Evolutionary conservation across 2,888 invertebrate genomes (phyloP), one percentile per base, ranked within the genome.

Genomic region (Sycophila texana): DNA sequence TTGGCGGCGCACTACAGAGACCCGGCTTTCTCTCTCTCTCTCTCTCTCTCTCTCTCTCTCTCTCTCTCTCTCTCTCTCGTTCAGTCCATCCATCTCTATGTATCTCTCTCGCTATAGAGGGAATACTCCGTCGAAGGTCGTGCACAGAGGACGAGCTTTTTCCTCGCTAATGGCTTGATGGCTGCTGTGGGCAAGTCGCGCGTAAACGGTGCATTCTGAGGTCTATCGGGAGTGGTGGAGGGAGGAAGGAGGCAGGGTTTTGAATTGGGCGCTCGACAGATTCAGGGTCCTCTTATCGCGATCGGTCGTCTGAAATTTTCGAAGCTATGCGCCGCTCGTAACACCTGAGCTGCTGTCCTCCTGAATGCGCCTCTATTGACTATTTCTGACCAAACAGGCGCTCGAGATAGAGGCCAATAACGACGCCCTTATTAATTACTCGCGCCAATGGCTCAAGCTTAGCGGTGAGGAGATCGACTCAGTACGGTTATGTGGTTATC

Each of bases 341-440:
- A 16, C n/a, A 2, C 16, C 14, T n/a, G 60, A 26, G 30, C 39
- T 14, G 16, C n/a, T 63, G 10, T 39, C 13, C 20, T 68, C 57
- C 65, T 66, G 16, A 18, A 18, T 20, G n/a, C 57, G 5, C 66
- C 22, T 18, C 13, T 14, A n/a, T 39, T 18, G 18, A 30, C 20
- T 3, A 26, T 12, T 1, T 13, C 55, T 22, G 51, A 18, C 13
- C 68, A 16, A n/a, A 20, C 39, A 39, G 30, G 39, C 18, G 18
- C 22, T 13, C 13, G 16, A 1, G 18, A 53, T 22, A 39, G 57
- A 39, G 14, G 18, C 68, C 68, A 68, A 57, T 68, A 68, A 68
- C 68, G 68, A 68, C 68, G 68, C 18, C 68, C 68, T 68, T 68
- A 68, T 68, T 68, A 68, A 68, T 68, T 57, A 68, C 57, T 57